Conservation (phyloP, 2,113 vertebrate genomes). For the Odocoileus hemionus region DNA sequence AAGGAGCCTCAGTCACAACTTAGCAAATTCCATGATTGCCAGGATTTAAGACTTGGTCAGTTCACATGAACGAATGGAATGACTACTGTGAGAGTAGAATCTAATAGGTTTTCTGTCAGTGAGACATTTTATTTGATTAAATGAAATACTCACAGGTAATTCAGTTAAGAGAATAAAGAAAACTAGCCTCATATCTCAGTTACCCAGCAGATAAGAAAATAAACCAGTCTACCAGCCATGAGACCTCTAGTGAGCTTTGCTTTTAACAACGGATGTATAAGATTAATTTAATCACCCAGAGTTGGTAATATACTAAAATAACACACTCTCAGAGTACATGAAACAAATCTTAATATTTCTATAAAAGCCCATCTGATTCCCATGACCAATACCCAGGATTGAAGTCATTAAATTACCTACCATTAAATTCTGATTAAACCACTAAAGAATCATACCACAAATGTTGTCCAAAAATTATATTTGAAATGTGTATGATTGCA, state of each 20-base stretch:
- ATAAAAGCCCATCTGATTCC: background rate
- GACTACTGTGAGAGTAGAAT: background rate
- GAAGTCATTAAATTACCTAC: background rate
- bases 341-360: background rate
- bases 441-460: conserved; percentile 1
- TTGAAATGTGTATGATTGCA: background rate
- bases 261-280: background rate
- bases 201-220: background rate
- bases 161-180: conserved; percentile 20
- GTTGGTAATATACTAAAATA: background rate
- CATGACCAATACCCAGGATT: background rate
- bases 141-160: background rate
- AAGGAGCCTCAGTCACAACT: background rate
- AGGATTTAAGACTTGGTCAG: background rate
- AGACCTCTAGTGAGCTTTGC: background rate
- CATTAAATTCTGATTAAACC: conserved; percentile 19
- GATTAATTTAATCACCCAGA: background rate
- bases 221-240: background rate
- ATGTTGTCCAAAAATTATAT: background rate
- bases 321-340: background rate
- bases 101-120: background rate
- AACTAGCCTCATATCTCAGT: background rate
- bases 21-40: background rate
- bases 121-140: conserved; percentile 26
- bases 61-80: background rate